A percentile compares a stretch with the other conserved stretches of the same genome.
These are phyloP conservation scores for Microctenopoma steveboyesi DNA, from an alignment of 2,797 vertebrate species.

Conservation along the genomic window DNA sequence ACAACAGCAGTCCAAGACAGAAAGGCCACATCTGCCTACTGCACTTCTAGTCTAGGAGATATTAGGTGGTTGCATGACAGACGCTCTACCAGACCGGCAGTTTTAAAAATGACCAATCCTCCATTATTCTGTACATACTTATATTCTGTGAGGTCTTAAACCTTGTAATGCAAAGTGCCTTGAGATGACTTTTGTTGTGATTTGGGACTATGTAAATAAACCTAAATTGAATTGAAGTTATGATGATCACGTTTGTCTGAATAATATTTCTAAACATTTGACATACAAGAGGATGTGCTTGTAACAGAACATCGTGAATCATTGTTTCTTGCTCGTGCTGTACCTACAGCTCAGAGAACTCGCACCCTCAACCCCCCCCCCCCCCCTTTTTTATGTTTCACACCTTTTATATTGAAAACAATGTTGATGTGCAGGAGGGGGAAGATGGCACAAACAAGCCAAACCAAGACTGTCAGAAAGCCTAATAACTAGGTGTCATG, in stretches of 20 bases:
- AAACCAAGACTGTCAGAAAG: conserved; percentile 50
- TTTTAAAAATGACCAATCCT: conserved; percentile 13
- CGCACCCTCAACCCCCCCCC: conserved; percentile 26
- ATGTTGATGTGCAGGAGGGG: conserved; percentile 41
- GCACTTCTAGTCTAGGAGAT: conserved; percentile 31
- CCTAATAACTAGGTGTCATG: conserved; percentile 78
- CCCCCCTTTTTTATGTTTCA: conserved; percentile 8
- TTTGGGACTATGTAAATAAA: no score
- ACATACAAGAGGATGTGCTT: background rate
- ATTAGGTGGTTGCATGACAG: conserved; percentile 30
- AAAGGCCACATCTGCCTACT: conserved; percentile 28
- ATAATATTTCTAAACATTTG: background rate
- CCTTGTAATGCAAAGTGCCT: no score
- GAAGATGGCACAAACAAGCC: conserved; percentile 50
- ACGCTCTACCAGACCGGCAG: conserved; percentile 39
- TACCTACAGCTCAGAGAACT: conserved; percentile 16
- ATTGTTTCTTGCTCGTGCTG: conserved; percentile 8
- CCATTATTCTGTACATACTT: no score
- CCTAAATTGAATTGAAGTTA: background rate
- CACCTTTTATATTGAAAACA: conserved; percentile 50
- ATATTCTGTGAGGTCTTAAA: no score
- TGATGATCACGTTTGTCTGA: background rate
- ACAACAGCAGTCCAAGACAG: conserved; percentile 22
- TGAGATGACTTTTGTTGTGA: no score
- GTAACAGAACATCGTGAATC: conserved; percentile 10